phyloP scores from a whole-genome alignment of 2,797 vertebrate species.

The Apodemus agrarius region DNA sequence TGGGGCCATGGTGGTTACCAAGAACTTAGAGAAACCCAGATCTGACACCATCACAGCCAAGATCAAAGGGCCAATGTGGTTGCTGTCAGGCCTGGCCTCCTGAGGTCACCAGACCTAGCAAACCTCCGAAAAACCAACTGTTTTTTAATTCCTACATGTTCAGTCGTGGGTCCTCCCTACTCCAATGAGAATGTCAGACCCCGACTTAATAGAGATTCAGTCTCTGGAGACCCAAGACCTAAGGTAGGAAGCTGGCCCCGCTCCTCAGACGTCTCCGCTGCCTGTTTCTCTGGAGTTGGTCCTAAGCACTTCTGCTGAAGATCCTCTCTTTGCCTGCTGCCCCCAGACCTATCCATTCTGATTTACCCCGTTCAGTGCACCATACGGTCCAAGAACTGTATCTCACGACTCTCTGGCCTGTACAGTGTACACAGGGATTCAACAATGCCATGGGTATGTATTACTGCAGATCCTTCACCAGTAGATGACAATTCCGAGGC shows the following conservation, averaged over 20 bases:
- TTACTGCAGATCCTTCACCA: background rate
- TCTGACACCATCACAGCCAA: background rate
- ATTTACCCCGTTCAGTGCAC: background rate
- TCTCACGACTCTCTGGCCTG: background rate
- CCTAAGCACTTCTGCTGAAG: background rate
- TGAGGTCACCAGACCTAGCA: background rate
- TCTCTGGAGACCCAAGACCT: background rate
- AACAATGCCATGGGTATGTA: background rate
- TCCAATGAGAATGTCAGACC: background rate
- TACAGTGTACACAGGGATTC: background rate
- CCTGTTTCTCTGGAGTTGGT: background rate
- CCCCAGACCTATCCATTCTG: background rate
- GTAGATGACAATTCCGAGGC: background rate
- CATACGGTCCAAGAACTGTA: background rate
- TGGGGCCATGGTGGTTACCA: background rate
- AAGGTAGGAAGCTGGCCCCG: background rate
- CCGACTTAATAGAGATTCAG: background rate
- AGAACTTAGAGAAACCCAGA: background rate
- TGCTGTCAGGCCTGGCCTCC: background rate
- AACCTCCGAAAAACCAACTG: background rate
- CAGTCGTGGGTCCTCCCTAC: background rate
- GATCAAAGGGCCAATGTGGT: background rate
- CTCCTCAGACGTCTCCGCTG: background rate
- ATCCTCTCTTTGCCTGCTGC: background rate
- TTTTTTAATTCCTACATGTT: background rate